A percentile compares a stretch with the other conserved stretches of the same genome.
phyloP scores from a whole-genome alignment of 1,140 invertebrate species.

The Eupeodes corollae region DNA sequence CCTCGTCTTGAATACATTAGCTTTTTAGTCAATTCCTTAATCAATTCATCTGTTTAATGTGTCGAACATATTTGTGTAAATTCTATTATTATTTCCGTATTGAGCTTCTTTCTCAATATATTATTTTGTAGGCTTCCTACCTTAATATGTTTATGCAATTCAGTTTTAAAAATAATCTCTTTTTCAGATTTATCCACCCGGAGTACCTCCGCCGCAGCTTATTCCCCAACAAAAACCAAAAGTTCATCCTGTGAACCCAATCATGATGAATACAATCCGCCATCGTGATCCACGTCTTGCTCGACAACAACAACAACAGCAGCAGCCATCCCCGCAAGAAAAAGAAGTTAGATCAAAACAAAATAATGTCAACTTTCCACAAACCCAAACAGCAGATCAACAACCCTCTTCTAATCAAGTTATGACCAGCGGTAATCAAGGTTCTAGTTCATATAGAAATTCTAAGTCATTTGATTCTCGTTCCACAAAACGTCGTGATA shows the following conservation, averaged over 20 bases:
- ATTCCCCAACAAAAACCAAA: constrained; percentile 32
- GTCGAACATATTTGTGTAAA: too few species aligned
- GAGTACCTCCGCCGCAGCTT: constrained; percentile 3
- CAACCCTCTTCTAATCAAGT: constrained; percentile 5
- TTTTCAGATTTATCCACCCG: constrained; percentile 4
- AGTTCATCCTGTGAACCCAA: constrained; percentile 54
- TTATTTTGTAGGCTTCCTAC: too few species aligned
- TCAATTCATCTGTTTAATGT: too few species aligned
- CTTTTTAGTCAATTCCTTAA: too few species aligned
- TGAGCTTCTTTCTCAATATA: too few species aligned
- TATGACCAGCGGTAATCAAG: constrained; percentile 14
- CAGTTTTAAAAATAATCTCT: too few species aligned
- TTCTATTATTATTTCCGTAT: too few species aligned
- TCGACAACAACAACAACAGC: constrained; percentile 36
- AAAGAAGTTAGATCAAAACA: background rate
- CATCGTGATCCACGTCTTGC: constrained; percentile 49
- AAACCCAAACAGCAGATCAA: background rate
- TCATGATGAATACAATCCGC: constrained; percentile 43
- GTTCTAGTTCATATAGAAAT: constrained; percentile 9
- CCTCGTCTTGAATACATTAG: too few species aligned
- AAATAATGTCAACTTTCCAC: background rate
- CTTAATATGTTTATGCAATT: background rate
- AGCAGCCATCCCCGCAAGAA: background rate
- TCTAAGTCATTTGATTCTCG: background rate
- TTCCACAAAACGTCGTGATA: constrained; percentile 6